Base-by-base conservation (phyloP, 2,888 invertebrate genomes). In the Pocota personata region DNA sequence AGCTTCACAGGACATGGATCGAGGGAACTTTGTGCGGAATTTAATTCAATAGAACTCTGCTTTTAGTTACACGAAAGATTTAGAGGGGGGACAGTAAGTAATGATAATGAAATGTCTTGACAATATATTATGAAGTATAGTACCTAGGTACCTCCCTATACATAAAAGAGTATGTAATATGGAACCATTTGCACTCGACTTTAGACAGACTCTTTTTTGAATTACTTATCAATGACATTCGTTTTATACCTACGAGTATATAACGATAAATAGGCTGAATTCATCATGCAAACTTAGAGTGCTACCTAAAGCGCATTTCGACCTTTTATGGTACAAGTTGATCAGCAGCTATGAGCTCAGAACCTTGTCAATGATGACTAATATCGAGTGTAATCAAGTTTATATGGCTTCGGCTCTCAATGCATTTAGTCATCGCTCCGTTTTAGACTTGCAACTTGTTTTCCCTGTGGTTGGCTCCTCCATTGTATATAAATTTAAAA, bases 41-140 rank as follows among this genome's bases (percentile, higher is more conserved):
- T 84, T 75, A 84, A 84, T 84, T 84, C 83, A 84, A 84, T 84
- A 69, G 78, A 84, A 79, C 58, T 52, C 52, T 60, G 64, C 72
- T 67, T 77, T 83, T 83, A 72, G 82, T 83, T 83, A 78, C 58
- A 66, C 50, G 37, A 69, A 82, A 60, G 55, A 82, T 57, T 82
- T 60, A 55, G 57, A 43, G 60, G 27, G 32, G 32, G 21, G 57
- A 35, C n/a, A n/a, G 64, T 35, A 24, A 27, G 35, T 66, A 75
- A 66, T 71, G 71, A 40, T 71, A 77, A 77, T 77, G 71, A 72
- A 77, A 72, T 82, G 58, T 48, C 57, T 27, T 66, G 48, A 50
- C 40, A 52, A 43, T 60, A 66, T 72, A 66, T 48, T 66, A 58
- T 72, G 16, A 40, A 67, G 52, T 35, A 27, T 32, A n/a, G n/a